These are phyloP conservation scores for Erethizon dorsatum DNA, from an alignment of 2,797 vertebrate species.

Conservation along the genomic window DNA sequence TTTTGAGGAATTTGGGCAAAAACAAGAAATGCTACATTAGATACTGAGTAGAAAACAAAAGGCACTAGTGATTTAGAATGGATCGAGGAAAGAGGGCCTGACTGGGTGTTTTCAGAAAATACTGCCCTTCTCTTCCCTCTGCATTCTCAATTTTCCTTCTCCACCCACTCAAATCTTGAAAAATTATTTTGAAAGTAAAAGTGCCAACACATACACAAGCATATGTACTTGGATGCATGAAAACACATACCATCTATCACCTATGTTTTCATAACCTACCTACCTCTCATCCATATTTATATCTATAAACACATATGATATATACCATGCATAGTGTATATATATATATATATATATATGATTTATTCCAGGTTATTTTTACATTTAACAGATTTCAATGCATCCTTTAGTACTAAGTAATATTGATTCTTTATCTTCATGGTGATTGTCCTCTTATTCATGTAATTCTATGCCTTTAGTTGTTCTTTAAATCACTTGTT, in stretches of 20 bases:
- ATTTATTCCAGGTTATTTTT: background rate
- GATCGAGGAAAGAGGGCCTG: background rate
- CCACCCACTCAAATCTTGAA: background rate
- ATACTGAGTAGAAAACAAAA: background rate
- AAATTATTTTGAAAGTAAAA: conserved; percentile 30
- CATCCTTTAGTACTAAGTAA: background rate
- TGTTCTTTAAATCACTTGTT: conserved; percentile 43
- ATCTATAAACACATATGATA: background rate
- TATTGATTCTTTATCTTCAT: background rate
- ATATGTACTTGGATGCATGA: background rate
- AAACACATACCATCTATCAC: background rate
- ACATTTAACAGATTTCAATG: background rate
- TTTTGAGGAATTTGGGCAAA: background rate
- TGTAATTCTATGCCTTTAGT: background rate
- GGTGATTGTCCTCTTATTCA: background rate
- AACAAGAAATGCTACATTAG: background rate
- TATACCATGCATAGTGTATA: background rate
- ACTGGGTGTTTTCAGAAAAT: background rate
- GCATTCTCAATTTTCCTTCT: background rate
- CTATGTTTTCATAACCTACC: background rate
- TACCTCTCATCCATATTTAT: background rate
- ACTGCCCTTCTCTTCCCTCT: background rate
- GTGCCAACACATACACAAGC: background rate
- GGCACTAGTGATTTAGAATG: background rate
- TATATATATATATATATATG: background rate